Base-by-base conservation (phyloP, 2,888 invertebrate species). In the Molorchus minor region DNA sequence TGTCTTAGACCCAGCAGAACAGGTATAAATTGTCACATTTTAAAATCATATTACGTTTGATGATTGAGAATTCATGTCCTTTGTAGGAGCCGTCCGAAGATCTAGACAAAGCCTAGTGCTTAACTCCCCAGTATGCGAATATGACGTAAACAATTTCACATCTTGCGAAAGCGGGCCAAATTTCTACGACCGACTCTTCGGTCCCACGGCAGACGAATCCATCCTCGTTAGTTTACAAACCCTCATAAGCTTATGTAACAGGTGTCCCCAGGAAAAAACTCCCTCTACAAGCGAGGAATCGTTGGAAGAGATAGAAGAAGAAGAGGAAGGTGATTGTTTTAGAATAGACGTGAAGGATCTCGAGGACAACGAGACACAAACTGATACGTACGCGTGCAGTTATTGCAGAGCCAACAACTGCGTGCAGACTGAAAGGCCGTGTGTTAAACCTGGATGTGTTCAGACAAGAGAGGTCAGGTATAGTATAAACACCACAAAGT, bases 131-230 rank as follows among this genome's bases (percentile, higher is more conserved):
- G n/a, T n/a, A n/a, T n/a, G n/a, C n/a, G n/a, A n/a, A n/a, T n/a
- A n/a, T n/a, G n/a, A n/a, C n/a, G n/a, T n/a, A n/a, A n/a, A n/a
- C n/a, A n/a, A n/a, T n/a, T n/a, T n/a, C n/a, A n/a, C n/a, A n/a
- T n/a, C 36, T 38, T 68, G 68, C 20, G 46, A 40, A 1, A 47
- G 61, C 30, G 68, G 68, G 1, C 64, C 66, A 15, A 64, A 72
- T 20, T 54, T 69, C 15, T 71, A 61, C 46, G 59, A 62, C 8
- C 60, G 47, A 13, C 7, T 71, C 2, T 60, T 77, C 15, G 77
- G 77, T 3, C 76, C 77, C 16, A 76, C 76, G 5, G 72, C 75
- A 1, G 79, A 79, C 45, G 78, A 78, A 62, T 73, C 75, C 1
- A 71, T 78, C 30, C 46, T 78, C n/a, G 70, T 73, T 2, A 77